Conservation (phyloP, 2,113 vertebrate genomes). For the Lycaon pictus region DNA sequence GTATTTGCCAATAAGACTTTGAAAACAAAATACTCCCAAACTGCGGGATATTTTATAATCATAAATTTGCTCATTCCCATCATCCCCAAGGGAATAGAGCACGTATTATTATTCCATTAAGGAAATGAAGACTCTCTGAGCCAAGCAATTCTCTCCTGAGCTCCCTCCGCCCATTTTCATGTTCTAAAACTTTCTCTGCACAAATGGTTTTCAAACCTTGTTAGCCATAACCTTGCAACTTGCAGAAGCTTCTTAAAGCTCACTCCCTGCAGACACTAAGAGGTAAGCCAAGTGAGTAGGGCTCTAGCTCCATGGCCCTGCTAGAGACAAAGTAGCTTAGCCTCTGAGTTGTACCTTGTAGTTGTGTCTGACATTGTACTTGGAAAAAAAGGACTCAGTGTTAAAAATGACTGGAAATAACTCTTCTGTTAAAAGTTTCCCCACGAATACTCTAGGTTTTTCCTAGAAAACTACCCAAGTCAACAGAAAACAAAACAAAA, state of each 20-base stretch:
- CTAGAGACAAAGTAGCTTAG: neutral
- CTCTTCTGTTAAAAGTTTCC: neutral
- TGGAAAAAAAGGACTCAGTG: neutral
- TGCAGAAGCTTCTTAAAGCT: neutral
- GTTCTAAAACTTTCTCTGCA: conserved; percentile 55
- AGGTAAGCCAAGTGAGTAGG: rapidly evolving
- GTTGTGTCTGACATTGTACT: neutral
- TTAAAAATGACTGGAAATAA: neutral
- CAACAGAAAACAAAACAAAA: neutral
- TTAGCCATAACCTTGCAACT: neutral
- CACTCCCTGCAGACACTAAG: rapidly evolving
- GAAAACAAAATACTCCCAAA: conserved; percentile 67
- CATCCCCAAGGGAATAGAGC: conserved; percentile 46
- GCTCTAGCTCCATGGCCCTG: too few species aligned
- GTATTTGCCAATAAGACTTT: conserved; percentile 56
- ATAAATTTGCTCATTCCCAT: conserved; percentile 66
- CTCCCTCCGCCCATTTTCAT: conserved; percentile 17
- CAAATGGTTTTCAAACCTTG: neutral
- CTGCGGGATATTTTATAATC: conserved; percentile 62
- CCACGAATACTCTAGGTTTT: neutral
- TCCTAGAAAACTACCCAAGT: conserved; percentile 5
- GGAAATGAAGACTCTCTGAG: conserved; percentile 75
- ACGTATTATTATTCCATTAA: conserved; percentile 80
- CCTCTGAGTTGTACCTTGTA: neutral
- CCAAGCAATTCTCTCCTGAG: conserved; percentile 59